Percentiles rank a stretch among this genome's conserved stretches.
phyloP scores from a whole-genome alignment of 2,888 invertebrate genomes.

The Dryobota labecula region DNA sequence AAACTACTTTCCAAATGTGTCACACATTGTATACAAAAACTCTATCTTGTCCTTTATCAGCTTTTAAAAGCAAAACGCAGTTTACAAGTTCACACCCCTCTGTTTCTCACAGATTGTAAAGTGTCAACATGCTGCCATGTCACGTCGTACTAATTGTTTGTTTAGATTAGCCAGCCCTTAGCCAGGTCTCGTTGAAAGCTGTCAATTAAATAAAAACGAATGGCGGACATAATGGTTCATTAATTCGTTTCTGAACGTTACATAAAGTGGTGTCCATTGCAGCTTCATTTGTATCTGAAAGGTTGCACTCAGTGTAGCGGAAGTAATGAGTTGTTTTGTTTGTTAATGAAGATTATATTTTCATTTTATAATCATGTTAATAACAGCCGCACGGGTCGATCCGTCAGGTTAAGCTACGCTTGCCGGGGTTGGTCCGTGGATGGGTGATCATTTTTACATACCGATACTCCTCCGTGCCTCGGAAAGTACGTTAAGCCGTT shows the following conservation, averaged over 20 bases:
- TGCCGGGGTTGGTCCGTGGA: too few species aligned
- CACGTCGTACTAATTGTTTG: conserved; percentile 52
- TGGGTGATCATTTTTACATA: too few species aligned
- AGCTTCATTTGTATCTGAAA: conserved; percentile 46
- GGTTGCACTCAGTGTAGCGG: conserved; percentile 12
- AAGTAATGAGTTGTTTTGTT: conserved; percentile 34
- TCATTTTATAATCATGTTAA: not conserved
- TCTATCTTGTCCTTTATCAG: conserved; percentile 1
- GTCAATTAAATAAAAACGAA: conserved; percentile 48
- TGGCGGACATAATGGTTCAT: conserved; percentile 28
- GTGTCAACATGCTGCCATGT: conserved; percentile 50
- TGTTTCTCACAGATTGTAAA: conserved; percentile 55
- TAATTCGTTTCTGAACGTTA: conserved; percentile 38
- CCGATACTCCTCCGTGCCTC: too few species aligned
- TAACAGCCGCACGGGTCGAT: too few species aligned
- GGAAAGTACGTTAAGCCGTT: too few species aligned
- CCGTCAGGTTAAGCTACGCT: too few species aligned
- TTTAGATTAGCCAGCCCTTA: conserved; percentile 45
- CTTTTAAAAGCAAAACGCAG: conserved; percentile 20
- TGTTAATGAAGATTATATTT: conserved; percentile 17
- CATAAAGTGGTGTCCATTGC: conserved; percentile 38
- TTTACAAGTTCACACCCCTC: conserved; percentile 46
- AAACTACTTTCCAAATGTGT: too few species aligned
- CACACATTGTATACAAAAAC: not conserved
- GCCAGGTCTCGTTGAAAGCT: conserved; percentile 29